Conservation (phyloP, 2,888 invertebrate genomes). For the Apotomis betuletana region DNA sequence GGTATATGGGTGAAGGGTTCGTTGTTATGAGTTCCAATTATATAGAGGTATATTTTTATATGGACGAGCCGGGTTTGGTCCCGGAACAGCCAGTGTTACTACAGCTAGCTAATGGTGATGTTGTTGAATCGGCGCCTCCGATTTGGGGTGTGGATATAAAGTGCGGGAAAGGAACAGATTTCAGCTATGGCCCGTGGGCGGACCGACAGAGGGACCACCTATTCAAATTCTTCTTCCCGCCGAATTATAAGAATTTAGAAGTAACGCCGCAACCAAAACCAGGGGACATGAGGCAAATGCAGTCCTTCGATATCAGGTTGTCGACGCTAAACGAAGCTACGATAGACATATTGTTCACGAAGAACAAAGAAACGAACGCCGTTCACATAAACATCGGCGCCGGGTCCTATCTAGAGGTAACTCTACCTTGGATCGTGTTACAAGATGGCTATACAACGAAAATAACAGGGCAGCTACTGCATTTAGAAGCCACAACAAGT, state of each 20-base stretch:
- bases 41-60: slow-evolving; percentile 97
- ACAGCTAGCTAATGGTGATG: slow-evolving; percentile 95
- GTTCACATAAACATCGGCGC: slow-evolving; percentile 97
- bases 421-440: slow-evolving; percentile 95
- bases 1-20: slow-evolving; percentile 99
- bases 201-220: slow-evolving; percentile 97
- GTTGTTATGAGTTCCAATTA: slow-evolving; percentile 98
- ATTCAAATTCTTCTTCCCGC: slow-evolving; percentile 98
- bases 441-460: slow-evolving; percentile 95
- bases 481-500: slow-evolving; percentile 98
- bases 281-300: slow-evolving; percentile 94
- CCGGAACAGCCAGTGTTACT: slow-evolving; percentile 96
- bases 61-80: slow-evolving; percentile 97
- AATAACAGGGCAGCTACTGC: slow-evolving; percentile 96
- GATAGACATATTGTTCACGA: slow-evolving; percentile 97
- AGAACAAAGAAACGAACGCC: slow-evolving; percentile 97
- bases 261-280: slow-evolving; percentile 92
- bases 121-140: slow-evolving; percentile 95
- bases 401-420: slow-evolving; percentile 98
- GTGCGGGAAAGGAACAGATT: slow-evolving; percentile 97
- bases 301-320: slow-evolving; percentile 95
- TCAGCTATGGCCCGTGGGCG: slow-evolving; percentile 99
- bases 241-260: slow-evolving; percentile 91
- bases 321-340: slow-evolving; percentile 96
- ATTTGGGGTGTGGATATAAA: slow-evolving; percentile 98